phyloP scores from a whole-genome alignment of 1,140 invertebrate genomes.

The Hermetia illucens region DNA sequence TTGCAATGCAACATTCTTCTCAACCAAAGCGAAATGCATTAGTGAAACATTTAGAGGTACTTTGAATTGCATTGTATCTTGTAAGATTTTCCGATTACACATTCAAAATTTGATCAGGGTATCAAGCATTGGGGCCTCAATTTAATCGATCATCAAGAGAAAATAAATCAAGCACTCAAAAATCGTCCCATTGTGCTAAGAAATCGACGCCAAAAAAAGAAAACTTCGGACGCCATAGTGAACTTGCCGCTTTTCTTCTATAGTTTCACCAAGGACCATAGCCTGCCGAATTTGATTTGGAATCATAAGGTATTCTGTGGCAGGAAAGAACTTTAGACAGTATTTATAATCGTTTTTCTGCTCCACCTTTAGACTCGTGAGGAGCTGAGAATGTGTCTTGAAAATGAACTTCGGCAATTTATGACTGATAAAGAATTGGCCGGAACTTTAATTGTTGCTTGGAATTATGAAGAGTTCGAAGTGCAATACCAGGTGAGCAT shows the following conservation, averaged over 20 bases:
- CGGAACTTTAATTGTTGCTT: slow-evolving; percentile 67
- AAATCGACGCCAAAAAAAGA: slow-evolving; percentile 79
- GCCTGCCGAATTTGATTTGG: slow-evolving; percentile 95
- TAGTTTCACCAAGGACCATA: slow-evolving; percentile 89
- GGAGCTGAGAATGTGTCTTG: slow-evolving; percentile 81
- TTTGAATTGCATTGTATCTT: too few species aligned
- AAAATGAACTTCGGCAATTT: slow-evolving; percentile 88
- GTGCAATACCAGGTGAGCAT: slow-evolving; percentile 63
- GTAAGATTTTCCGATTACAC: not conserved
- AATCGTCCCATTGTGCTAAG: slow-evolving; percentile 77
- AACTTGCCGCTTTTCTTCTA: slow-evolving; percentile 95
- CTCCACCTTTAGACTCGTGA: slow-evolving; percentile 63
- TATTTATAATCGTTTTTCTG: slow-evolving; percentile 2
- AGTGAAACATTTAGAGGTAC: slow-evolving; percentile 65
- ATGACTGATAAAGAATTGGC: slow-evolving; percentile 80
- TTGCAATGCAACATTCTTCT: slow-evolving; percentile 71
- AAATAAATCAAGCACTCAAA: slow-evolving; percentile 29
- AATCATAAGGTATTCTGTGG: slow-evolving; percentile 84
- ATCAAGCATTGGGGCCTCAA: slow-evolving; percentile 31
- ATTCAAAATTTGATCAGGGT: slow-evolving; percentile 9
- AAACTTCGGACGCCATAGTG: slow-evolving; percentile 51
- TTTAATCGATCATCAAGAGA: slow-evolving; percentile 27
- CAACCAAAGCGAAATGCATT: slow-evolving; percentile 47
- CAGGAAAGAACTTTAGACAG: not conserved
- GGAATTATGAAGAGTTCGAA: slow-evolving; percentile 98